Evolutionary conservation across 2,797 vertebrate genomes (phyloP).

Genomic region (Takifugu rubripes): DNA sequence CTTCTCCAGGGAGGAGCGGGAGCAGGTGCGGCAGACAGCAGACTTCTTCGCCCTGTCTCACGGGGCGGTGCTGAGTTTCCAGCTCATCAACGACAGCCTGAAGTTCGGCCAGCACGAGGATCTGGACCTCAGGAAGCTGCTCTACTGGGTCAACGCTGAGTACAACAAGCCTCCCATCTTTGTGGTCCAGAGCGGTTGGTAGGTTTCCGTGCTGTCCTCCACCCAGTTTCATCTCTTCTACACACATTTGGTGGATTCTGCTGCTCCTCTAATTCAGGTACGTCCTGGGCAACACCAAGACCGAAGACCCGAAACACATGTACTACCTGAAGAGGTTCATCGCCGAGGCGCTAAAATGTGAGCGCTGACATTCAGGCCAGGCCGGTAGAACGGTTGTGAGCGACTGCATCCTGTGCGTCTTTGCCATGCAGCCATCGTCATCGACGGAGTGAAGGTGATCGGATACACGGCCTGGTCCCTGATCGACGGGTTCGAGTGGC

Average conservation of each 20-base stretch:
- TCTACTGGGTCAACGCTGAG: slow-evolving; percentile 90
- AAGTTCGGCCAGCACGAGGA: slow-evolving; percentile 89
- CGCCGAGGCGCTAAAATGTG: slow-evolving; percentile 92
- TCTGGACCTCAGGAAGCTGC: slow-evolving; percentile 88
- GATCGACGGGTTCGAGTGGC: slow-evolving; percentile 95
- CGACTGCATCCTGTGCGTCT: slow-evolving; percentile 2
- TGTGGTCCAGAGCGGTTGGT: slow-evolving; percentile 95
- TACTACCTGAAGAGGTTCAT: slow-evolving; percentile 96
- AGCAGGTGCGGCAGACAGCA: slow-evolving; percentile 80
- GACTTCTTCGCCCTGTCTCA: slow-evolving; percentile 98
- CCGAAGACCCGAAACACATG: slow-evolving; percentile 91
- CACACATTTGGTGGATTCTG: background rate
- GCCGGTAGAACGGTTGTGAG: background rate
- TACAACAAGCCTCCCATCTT: slow-evolving; percentile 89
- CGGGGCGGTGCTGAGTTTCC: slow-evolving; percentile 90
- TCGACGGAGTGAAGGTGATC: slow-evolving; percentile 85
- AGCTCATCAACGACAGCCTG: slow-evolving; percentile 86
- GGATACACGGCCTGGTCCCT: slow-evolving; percentile 97
- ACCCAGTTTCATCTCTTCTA: background rate
- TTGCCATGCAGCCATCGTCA: slow-evolving; percentile 78
- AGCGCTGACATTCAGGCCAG: slow-evolving; percentile 20
- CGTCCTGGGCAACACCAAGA: slow-evolving; percentile 85
- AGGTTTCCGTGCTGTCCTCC: slow-evolving; percentile 9
- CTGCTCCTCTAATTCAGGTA: slow-evolving; percentile 62
- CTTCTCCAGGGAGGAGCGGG: slow-evolving; percentile 83